Base-by-base conservation (phyloP, 2,113 vertebrate genomes). In the Numenius arquata region DNA sequence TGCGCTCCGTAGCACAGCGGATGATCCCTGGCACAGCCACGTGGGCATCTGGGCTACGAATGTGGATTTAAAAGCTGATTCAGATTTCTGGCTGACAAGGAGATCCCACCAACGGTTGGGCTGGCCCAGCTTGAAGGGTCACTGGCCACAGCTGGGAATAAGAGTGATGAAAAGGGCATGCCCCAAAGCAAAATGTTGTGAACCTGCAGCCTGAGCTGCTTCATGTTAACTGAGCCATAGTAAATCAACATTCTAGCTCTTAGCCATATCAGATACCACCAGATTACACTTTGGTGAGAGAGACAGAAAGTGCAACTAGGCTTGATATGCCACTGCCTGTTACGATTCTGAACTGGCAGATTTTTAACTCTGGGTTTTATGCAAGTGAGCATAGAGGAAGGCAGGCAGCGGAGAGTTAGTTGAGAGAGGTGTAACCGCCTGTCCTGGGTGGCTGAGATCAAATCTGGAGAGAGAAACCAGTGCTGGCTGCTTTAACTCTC, bases 321-420 rank as follows among this genome's bases (percentile, higher is more conserved):
- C 13, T 14, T 89, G 50, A 92, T 80, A 77, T 95, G 83, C 88
- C 73, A 45, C 76, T 91, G 73, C 70, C 61, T 85, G 6, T 91
- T 82, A 38, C 4, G 9, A 29, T 70, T 79, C 85, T 93, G 66
- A 87, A 82, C 32, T 62, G 56, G 56, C 36, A 53, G 12, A 55
- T 72, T 77, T 93, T 83, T 70, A 17, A 74, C 40, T 73, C 75
- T 53, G 68, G 15, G 9, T 25, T 95, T 95, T 84, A 22, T 27
- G 32, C 22, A 41, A 88, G 71, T 43, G 20, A 48, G 52, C 59
- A n/a, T 4, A 47, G 56, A 86, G 72, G 47, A 74, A 83, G 59
- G 55, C 63, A 87, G 56, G 40, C 68, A 75, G 73, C 5, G 0
- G 38, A 71, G 68, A 74, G 27, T 11, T 71, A 11, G 55, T 81